Conservation (phyloP, 2,113 vertebrate genomes). For the Oriolus oriolus region DNA sequence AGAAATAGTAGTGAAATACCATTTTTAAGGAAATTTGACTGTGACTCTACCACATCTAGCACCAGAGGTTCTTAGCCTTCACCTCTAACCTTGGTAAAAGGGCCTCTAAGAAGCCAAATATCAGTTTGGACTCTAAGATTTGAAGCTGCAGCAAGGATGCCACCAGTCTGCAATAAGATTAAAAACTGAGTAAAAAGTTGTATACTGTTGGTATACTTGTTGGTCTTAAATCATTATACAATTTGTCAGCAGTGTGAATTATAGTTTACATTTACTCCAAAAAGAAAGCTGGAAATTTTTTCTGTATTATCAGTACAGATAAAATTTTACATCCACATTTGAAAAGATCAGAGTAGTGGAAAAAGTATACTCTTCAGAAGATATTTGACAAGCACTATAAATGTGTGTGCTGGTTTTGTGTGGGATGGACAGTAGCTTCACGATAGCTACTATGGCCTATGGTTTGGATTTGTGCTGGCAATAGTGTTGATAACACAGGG, state of each 20-base stretch:
- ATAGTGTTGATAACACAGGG: background rate
- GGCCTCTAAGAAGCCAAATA: background rate
- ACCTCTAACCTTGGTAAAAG: background rate
- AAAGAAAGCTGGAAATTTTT: background rate
- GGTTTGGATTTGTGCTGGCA: background rate
- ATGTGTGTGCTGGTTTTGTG: background rate
- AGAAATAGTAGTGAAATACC: background rate
- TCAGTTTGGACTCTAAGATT: background rate
- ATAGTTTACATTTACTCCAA: background rate
- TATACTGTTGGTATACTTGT: background rate
- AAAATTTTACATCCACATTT: background rate
- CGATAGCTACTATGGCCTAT: background rate
- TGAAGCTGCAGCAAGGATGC: background rate
- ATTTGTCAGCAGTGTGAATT: background rate
- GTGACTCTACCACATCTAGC: background rate
- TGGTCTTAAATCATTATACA: background rate
- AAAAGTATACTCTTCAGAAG: background rate
- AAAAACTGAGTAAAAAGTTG: background rate
- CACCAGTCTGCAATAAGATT: background rate
- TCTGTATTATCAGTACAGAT: background rate
- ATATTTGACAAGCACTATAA: background rate
- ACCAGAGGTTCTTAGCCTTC: background rate
- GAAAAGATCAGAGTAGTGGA: background rate
- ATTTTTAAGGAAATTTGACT: background rate
- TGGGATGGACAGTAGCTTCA: background rate